phyloP scores from a whole-genome alignment of 2,113 vertebrate genomes.

The Sturnus vulgaris region DNA sequence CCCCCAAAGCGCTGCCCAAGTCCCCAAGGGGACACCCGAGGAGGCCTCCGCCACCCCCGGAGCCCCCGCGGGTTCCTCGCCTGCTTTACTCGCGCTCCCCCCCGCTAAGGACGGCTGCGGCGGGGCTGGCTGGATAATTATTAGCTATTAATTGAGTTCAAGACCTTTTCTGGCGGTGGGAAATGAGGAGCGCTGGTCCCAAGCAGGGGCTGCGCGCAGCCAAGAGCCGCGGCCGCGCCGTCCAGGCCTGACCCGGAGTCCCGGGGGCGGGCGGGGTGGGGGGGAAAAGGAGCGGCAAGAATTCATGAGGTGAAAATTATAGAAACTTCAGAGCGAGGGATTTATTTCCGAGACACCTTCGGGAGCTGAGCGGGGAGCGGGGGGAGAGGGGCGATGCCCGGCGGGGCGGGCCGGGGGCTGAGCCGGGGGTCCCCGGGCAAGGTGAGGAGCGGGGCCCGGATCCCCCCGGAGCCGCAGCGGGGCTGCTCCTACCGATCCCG shows the following conservation, averaged over 20 bases:
- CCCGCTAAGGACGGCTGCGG: conserved; percentile 51
- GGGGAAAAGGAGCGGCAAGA: neutral
- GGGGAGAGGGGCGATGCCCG: neutral
- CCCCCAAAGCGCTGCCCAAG: neutral
- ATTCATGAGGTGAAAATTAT: conserved; percentile 41
- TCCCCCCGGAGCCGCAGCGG: neutral
- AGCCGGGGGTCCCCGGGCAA: neutral
- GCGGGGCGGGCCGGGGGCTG: neutral
- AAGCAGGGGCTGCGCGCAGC: conserved; percentile 37
- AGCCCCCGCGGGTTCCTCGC: neutral
- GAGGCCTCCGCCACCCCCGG: neutral
- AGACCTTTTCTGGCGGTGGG: conserved; percentile 81
- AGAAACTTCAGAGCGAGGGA: neutral
- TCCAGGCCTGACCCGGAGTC: neutral
- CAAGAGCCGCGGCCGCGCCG: conserved; percentile 15
- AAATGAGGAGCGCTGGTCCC: conserved; percentile 82
- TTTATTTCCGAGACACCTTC: neutral
- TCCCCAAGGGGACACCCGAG: neutral
- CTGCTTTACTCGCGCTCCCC: neutral
- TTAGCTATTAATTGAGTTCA: conserved; percentile 93
- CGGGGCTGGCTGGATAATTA: conserved; percentile 80
- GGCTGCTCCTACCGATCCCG: neutral
- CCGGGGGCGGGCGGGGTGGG: neutral
- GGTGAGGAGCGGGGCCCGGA: neutral
- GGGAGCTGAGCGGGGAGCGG: neutral